Evolutionary conservation across 1,140 invertebrate species (phyloP).

Genomic region (Polypedilum pembai): DNA sequence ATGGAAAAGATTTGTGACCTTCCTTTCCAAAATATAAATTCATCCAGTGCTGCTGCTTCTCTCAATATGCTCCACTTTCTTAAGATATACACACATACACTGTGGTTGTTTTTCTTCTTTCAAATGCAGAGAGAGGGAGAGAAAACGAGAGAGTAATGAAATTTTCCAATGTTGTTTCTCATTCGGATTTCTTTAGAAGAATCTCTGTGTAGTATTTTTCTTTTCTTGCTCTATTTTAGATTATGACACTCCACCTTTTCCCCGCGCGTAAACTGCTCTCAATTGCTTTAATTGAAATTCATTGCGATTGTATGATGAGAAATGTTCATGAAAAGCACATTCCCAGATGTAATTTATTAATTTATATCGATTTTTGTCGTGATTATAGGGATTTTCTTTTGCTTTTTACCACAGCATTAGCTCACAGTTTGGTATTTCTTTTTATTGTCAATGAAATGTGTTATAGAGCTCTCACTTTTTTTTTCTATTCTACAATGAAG

Average conservation of each 20-base stretch:
- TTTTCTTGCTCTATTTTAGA: not conserved
- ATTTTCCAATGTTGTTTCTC: not conserved
- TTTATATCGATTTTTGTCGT: not conserved
- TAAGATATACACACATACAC: not conserved
- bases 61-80: not conserved
- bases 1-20: conserved; percentile 7
- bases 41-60: not conserved
- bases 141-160: not conserved
- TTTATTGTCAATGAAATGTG: not conserved
- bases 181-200: conserved; percentile 9
- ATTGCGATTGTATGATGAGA: not conserved
- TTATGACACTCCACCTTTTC: not conserved
- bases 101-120: not conserved
- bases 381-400: not conserved
- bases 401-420: not conserved
- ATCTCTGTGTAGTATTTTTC: not conserved
- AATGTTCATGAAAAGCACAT: not conserved
- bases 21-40: not conserved
- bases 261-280: not conserved
- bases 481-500: not conserved
- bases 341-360: conserved; percentile 5
- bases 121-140: not conserved
- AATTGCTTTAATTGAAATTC: not conserved
- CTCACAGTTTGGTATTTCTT: not conserved
- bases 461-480: not conserved